Evolutionary conservation across 2,113 vertebrate genomes (phyloP).

Genomic region (Furnarius figulus): DNA sequence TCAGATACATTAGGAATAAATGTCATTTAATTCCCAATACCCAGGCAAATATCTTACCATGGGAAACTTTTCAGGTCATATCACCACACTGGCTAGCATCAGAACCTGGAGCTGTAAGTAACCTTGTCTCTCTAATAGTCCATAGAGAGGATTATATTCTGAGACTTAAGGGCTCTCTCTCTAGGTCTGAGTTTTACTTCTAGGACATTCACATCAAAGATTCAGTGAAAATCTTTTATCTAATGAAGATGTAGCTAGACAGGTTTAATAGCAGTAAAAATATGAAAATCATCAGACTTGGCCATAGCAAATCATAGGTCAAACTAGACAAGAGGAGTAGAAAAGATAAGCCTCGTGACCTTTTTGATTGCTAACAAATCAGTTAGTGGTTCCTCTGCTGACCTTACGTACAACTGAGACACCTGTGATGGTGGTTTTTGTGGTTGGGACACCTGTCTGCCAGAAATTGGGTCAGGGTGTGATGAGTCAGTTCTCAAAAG

Average conservation of each 20-base stretch:
- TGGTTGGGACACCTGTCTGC: conserved; percentile 22
- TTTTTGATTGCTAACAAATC: not conserved
- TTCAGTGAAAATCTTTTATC: not conserved
- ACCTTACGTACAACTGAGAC: not conserved
- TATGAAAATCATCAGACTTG: not conserved
- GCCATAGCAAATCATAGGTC: not conserved
- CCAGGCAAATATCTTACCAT: not conserved
- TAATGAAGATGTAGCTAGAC: not conserved
- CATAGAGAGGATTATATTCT: not conserved
- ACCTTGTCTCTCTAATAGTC: not conserved
- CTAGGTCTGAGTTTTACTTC: not conserved
- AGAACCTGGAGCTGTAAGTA: not conserved
- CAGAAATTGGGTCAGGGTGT: conserved; percentile 27
- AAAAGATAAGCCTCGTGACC: not conserved
- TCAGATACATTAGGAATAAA: not conserved
- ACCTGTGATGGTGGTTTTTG: conserved; percentile 35
- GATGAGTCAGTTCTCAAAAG: conserved; percentile 20
- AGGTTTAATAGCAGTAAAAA: not conserved
- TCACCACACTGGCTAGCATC: not conserved
- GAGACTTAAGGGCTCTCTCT: not conserved
- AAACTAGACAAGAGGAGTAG: not conserved
- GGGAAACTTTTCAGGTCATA: not conserved
- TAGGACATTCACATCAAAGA: not conserved
- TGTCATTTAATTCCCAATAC: not conserved
- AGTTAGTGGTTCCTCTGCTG: not conserved